These are phyloP conservation scores for Melanotaenia boesemani DNA, from an alignment of 2,797 vertebrate genomes.

Conservation along the genomic window DNA sequence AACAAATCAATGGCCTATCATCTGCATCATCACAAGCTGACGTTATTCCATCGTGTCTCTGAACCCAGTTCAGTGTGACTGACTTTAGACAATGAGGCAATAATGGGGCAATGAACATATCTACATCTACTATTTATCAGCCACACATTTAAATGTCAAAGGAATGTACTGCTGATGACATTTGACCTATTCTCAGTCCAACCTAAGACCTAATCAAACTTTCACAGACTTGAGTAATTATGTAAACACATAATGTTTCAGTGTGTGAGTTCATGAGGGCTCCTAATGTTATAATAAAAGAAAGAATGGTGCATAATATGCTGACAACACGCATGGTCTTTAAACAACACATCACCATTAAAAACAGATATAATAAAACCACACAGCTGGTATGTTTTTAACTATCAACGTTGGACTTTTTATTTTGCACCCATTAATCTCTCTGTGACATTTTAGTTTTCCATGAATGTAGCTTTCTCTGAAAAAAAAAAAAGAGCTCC, in stretches of 20 bases:
- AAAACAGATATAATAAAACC: background rate
- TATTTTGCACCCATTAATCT: background rate
- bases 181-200: background rate
- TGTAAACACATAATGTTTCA: background rate
- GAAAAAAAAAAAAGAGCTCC: constrained; percentile 4
- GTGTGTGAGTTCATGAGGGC: background rate
- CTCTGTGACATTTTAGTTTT: background rate
- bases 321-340: background rate
- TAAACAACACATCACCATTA: background rate
- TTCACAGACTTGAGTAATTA: background rate
- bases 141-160: background rate
- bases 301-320: background rate
- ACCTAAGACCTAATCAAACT: background rate
- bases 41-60: background rate
- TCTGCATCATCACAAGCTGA: constrained; percentile 27
- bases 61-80: background rate
- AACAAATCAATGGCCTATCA: constrained; percentile 49
- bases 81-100: background rate
- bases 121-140: background rate
- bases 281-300: background rate
- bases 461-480: constrained; percentile 9
- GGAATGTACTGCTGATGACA: background rate
- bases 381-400: background rate
- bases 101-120: background rate
- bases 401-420: background rate